These are phyloP conservation scores for Felis chaus DNA, from an alignment of 2,113 vertebrate species.

Conservation along the genomic window DNA sequence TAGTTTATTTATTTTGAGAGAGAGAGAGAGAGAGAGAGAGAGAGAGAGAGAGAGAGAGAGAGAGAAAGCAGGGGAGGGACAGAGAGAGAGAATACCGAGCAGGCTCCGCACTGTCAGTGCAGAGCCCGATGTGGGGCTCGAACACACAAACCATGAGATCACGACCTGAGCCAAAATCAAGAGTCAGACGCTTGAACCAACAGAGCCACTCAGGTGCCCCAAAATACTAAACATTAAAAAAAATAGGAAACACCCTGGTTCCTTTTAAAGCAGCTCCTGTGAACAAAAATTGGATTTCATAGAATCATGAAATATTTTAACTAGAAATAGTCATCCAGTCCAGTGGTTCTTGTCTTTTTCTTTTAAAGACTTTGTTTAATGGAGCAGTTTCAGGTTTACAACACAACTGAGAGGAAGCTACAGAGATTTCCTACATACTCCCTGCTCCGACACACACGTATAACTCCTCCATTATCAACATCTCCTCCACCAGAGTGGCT, in stretches of 20 bases:
- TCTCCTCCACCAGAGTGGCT: neutral
- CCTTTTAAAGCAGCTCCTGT: constrained; percentile 39
- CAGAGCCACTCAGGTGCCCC: too few relatives aligned
- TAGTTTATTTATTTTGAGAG: too few relatives aligned
- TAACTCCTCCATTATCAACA: neutral
- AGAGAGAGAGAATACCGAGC: too few relatives aligned
- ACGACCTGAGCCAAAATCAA: too few relatives aligned
- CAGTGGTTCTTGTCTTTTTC: constrained; percentile 22
- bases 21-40: too few relatives aligned
- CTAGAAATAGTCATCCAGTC: constrained; percentile 17
- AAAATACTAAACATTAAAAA: too few relatives aligned
- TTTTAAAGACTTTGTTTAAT: neutral
- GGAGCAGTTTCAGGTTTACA: constrained; percentile 9
- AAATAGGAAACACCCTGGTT: constrained; percentile 59
- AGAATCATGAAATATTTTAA: constrained; percentile 52
- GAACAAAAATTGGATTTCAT: constrained; percentile 55
- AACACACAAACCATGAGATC: too few relatives aligned
- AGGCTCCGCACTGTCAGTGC: too few relatives aligned
- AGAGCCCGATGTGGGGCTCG: too few relatives aligned
- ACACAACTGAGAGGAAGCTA: neutral
- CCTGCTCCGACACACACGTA: neutral
- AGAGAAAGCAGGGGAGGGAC: too few relatives aligned
- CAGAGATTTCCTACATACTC: neutral
- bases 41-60: too few relatives aligned
- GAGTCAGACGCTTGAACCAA: too few relatives aligned